Base-by-base conservation (phyloP, 2,888 invertebrate species). In the Limulus polyphemus region DNA sequence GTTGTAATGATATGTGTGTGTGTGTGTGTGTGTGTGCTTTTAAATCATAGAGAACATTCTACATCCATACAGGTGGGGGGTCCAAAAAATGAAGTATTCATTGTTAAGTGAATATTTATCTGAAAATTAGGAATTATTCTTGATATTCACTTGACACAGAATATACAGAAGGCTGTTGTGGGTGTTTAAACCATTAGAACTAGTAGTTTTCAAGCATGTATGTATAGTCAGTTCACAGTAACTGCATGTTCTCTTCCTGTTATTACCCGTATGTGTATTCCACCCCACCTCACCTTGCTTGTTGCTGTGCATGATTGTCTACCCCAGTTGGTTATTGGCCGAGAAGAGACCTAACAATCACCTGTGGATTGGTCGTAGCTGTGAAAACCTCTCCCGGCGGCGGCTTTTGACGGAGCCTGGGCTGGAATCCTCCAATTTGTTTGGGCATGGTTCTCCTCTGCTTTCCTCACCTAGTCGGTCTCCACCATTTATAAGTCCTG, bases 381-480 rank as follows among this genome's bases (percentile, higher is more conserved):
- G 56, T 56, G 69, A 69, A 49, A 69, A 68, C 62, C 61, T 69
- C 56, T 67, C 68, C 57, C 65, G 69, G 47, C 64, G 68, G 17
- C 54, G 69, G 32, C 50, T 69, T 17, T 63, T 66, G 11, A 69
- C 69, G 5, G 69, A 69, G 58, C 69, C 69, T 50, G 68, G 68
- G 16, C 58, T 68, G 55, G 67, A 67, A 58, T 60, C 72, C 62
- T 69, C 72, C 12, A 73, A 72, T 7, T 71, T 72, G n/a, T 74
- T 74, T 46, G 75, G 75, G 54, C 74, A 74, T 62, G 72, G 73
- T n/a, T 75, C 76, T 14, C 75, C 75, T 10, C 71, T 73, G 49
- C 70, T 72, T 32, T 70, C 73, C 54, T 76, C 75, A 46, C 76
- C 76, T 3, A 69, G 68, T 57, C 72, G 74, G 55, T 76, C 76